Conservation (phyloP, 1,140 invertebrate genomes). For the Macrostomum lignano region DNA sequence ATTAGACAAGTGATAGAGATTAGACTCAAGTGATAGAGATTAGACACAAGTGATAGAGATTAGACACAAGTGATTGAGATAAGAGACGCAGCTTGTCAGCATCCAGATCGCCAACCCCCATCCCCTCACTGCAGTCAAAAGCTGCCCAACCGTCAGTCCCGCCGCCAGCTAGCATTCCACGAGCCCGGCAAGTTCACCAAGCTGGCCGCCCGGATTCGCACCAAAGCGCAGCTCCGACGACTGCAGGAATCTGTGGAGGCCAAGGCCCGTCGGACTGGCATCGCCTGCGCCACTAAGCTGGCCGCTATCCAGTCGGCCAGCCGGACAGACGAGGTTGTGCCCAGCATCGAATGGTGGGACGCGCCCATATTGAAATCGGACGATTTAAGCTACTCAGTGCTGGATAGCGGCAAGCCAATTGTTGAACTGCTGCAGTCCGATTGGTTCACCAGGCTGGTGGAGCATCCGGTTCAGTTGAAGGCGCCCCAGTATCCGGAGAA, state of each 20-base stretch:
- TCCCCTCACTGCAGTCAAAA: no score
- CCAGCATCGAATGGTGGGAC: conserved; percentile 97
- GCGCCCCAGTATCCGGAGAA: conserved; percentile 60
- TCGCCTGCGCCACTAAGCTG: conserved; percentile 77
- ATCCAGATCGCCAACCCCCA: no score
- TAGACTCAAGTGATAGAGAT: no score
- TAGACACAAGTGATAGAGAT: no score
- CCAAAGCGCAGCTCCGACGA: conserved; percentile 68
- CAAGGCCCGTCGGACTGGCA: conserved; percentile 84
- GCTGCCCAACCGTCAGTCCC: no score
- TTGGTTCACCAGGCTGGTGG: conserved; percentile 60
- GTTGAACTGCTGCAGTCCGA: no score
- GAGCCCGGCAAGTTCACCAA: conserved; percentile 74
- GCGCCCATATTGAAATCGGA: conserved; percentile 43
- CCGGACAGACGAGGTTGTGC: conserved; percentile 37
- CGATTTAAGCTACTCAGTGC: conserved; percentile 8
- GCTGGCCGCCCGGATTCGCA: conserved; percentile 53
- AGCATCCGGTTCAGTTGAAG: conserved; percentile 80
- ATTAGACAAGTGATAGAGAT: no score
- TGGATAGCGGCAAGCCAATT: no score
- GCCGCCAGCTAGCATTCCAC: conserved; percentile 50
- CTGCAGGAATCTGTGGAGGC: conserved; percentile 83
- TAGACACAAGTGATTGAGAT: no score
- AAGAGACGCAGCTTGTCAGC: no score
- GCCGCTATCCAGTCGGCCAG: conserved; percentile 55